A percentile compares a stretch with the other conserved stretches of the same genome.
Conservation (phyloP, 2,888 invertebrate genomes). For the Euproctis similis region DNA sequence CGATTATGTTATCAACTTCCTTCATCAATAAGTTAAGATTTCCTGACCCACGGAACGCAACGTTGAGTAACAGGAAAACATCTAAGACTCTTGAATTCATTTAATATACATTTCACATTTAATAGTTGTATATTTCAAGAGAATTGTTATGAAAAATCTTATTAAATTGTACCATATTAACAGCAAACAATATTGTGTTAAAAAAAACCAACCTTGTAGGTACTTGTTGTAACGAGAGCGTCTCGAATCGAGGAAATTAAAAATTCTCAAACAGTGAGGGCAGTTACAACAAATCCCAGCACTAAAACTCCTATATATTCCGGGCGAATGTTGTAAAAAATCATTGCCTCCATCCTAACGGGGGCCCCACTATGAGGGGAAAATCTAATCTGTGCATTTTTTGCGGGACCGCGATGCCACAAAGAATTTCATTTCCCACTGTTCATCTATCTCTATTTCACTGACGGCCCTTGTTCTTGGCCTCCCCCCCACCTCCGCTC, state of each 20-base stretch:
- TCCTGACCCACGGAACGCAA: no score
- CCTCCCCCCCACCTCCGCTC: slow-evolving; percentile 31
- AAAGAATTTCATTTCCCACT: slow-evolving; percentile 78
- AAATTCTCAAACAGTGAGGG: slow-evolving; percentile 69
- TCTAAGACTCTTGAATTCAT: no score
- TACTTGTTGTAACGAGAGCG: slow-evolving; percentile 31
- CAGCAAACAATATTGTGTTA: no score
- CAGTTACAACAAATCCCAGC: slow-evolving; percentile 70
- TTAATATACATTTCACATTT: no score
- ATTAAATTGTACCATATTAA: slow-evolving; percentile 10
- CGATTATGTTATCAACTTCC: no score
- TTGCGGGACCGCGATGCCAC: slow-evolving; percentile 77
- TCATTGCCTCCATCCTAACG: slow-evolving; percentile 73
- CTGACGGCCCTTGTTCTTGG: slow-evolving; percentile 75
- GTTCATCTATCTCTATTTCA: slow-evolving; percentile 77
- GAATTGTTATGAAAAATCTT: slow-evolving; percentile 1
- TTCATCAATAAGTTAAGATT: no score
- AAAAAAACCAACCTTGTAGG: no score
- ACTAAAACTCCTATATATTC: slow-evolving; percentile 73
- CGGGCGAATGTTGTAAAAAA: slow-evolving; percentile 72
- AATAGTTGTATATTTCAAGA: no score
- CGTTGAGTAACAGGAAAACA: no score
- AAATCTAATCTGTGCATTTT: slow-evolving; percentile 77
- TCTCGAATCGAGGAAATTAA: slow-evolving; percentile 70
- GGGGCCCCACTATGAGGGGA: slow-evolving; percentile 69